phyloP scores from a whole-genome alignment of 2,888 invertebrate genomes.

The Synergus laeviventris region DNA sequence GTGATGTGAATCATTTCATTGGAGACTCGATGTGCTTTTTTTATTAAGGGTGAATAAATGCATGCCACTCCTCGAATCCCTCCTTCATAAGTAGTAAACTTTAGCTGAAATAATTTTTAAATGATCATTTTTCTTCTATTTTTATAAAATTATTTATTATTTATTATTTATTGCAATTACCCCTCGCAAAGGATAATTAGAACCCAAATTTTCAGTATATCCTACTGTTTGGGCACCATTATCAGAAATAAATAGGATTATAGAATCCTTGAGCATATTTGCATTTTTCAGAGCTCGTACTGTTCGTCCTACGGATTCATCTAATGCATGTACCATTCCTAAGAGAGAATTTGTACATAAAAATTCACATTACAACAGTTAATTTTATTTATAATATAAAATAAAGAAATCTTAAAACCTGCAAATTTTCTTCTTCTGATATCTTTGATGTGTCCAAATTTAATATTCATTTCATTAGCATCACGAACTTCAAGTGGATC shows the following conservation, averaged over 20 bases:
- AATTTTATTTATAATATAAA: neutral
- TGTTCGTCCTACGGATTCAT: slow-evolving; percentile 79
- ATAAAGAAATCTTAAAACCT: slow-evolving; percentile 77
- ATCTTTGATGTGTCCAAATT: slow-evolving; percentile 84
- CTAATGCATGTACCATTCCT: slow-evolving; percentile 81
- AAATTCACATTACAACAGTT: neutral
- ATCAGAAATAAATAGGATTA: slow-evolving; percentile 81
- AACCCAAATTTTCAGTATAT: slow-evolving; percentile 77
- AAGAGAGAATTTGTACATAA: slow-evolving; percentile 28
- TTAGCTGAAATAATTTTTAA: slow-evolving; percentile 77
- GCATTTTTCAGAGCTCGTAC: slow-evolving; percentile 76
- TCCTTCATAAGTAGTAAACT: slow-evolving; percentile 91
- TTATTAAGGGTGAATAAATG: slow-evolving; percentile 84
- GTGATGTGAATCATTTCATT: slow-evolving; percentile 85
- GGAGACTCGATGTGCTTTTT: slow-evolving; percentile 78
- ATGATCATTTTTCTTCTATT: neutral
- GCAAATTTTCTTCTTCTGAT: slow-evolving; percentile 84
- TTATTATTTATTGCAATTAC: slow-evolving; percentile 62
- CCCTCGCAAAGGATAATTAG: slow-evolving; percentile 81
- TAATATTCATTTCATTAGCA: slow-evolving; percentile 80
- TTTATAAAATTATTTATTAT: neutral
- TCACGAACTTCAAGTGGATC: slow-evolving; percentile 84
- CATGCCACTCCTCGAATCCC: slow-evolving; percentile 87
- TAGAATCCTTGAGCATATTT: slow-evolving; percentile 78
- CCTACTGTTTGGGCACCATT: slow-evolving; percentile 79